Evolutionary conservation across 2,797 vertebrate genomes (phyloP), one percentile per base, ranked within the genome.

Genomic region (Gallinago solitaria): DNA sequence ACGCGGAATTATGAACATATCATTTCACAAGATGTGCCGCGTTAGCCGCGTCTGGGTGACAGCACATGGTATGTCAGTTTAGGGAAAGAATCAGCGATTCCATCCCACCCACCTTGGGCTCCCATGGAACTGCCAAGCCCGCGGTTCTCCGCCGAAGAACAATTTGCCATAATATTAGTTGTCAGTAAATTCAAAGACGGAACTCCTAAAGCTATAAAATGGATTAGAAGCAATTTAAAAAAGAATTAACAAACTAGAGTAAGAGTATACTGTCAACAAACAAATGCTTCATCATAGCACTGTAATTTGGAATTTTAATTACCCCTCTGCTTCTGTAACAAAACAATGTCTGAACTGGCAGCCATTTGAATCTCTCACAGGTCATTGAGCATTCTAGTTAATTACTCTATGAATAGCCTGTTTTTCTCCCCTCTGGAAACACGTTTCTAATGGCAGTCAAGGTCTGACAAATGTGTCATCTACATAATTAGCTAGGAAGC

Each of bases 401-500:
- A 99, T 99, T 98, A 99, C 98, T 98, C 98, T 98, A 97, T 98
- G 98, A 98, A 98, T 98, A 98, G 98, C 98, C 98, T 98, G 98
- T 98, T 98, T 98, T 98, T 98, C 98, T 98, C 98, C 98, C 98
- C 98, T 98, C 98, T 98, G 98, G 98, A 98, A 98, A 98, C 98
- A 98, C 98, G 97, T 98, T 98, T 98, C 98, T 98, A 98, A 98
- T 98, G 98, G 98, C 98, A 98, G 98, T 98, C 98, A 98, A 98
- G 98, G 98, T 98, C 98, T 98, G 98, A 98, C 98, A 98, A 98
- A 99, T 98, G 98, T 98, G 98, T 98, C 98, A 98, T 99, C 98
- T 98, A 98, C 98, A 98, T 99, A 99, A 99, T 99, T 99, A 99
- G 98, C 99, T 98, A 98, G 98, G 98, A 99, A 99, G 98, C 98